Base-by-base conservation (phyloP, 2,113 vertebrate species). In the Trematocara marginatum region DNA sequence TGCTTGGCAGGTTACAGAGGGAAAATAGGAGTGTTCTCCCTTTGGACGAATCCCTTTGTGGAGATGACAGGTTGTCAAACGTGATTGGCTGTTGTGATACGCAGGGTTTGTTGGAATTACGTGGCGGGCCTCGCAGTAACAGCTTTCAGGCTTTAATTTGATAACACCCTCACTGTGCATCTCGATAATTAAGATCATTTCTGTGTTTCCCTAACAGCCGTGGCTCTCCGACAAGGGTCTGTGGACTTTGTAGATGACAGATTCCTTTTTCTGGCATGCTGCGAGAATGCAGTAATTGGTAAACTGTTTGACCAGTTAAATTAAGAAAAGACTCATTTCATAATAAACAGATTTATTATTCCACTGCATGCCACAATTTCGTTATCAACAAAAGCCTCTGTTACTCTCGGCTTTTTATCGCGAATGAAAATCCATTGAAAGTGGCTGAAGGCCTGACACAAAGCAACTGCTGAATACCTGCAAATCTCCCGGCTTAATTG, bases 401-500 rank as follows among this genome's bases (percentile, higher is more conserved):
- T 90, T 92, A 81, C 83, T 87, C 88, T 61, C 53, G 2, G 92
- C 89, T 92, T 92, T 95, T 94, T 94, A 94, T 94, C 82, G 66
- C 79, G 66, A 76, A 83, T 86, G 84, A 88, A 95, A 93, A 90
- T 95, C 90, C 80, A 94, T 95, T 94, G 94, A 91, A 96, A 90
- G 94, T 92, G 94, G 80, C 57, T 96, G 86, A 81, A 87, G 86
- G 89, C 93, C 91, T 94, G 88, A 92, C 91, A 95, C 86, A 92
- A 85, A 96, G 85, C 91, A 94, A 93, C 87, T 92, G 91, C 93
- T 93, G 94, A 94, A 93, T 95, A 95, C 92, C 89, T 52, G 76
- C 94, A 91, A 96, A 96, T 96, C 93, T 97, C 91, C 91, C 53
- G 92, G 85, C 90, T 96, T 97, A 97, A 97, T 97, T 96, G 94